These are phyloP conservation scores for Morus bassanus DNA, from an alignment of 2,797 vertebrate species.

Conservation along the genomic window DNA sequence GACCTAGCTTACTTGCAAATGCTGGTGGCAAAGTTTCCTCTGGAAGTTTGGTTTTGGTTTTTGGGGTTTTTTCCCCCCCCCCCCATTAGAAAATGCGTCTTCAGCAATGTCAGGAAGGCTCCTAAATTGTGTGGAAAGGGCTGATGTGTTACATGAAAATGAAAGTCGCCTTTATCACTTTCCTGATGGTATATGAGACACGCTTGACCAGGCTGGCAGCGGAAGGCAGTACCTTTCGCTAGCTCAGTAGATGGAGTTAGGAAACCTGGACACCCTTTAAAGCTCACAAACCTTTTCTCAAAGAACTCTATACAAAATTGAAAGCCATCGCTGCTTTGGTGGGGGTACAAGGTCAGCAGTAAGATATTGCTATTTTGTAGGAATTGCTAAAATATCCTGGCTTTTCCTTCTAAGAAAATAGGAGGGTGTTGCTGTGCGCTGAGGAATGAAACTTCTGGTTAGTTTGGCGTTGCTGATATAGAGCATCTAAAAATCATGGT, in stretches of 20 bases:
- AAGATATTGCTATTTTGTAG: too few relatives aligned
- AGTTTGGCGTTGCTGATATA: accelerated
- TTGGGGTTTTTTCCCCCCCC: too few relatives aligned
- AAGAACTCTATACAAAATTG: accelerated
- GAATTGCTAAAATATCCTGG: neutral
- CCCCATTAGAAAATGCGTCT: neutral
- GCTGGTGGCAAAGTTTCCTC: neutral
- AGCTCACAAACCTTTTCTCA: neutral
- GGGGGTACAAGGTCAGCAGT: neutral
- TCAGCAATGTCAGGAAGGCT: neutral
- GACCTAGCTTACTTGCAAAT: neutral
- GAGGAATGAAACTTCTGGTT: neutral
- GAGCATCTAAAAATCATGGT: neutral
- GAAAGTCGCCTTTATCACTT: accelerated
- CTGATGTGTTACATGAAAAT: accelerated
- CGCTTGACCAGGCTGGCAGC: neutral
- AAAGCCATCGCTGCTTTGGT: neutral
- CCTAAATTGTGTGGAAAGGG: accelerated
- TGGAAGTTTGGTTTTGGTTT: neutral
- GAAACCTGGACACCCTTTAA: neutral
- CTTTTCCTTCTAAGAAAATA: neutral
- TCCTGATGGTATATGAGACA: neutral
- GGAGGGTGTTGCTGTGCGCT: neutral
- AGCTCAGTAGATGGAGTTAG: neutral
- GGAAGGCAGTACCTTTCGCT: neutral